Evolutionary conservation across 2,797 vertebrate genomes (phyloP), one percentile per base, ranked within the genome.

Genomic region (Chaetophractus vellerosus): DNA sequence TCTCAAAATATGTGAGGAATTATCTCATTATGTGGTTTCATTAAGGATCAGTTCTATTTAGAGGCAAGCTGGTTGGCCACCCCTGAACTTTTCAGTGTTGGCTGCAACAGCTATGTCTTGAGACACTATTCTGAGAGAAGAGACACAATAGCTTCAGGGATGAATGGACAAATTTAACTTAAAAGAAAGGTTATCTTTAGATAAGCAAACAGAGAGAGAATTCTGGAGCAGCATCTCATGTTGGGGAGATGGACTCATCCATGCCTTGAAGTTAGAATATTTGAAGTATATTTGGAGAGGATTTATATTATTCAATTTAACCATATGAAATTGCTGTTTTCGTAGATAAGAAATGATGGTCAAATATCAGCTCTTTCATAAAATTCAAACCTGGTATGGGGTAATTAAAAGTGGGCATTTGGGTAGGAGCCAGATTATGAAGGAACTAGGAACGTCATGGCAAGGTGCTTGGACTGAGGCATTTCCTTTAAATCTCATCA

Each of bases 1-100:
- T 45, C 66, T 74, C 38, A 88, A 64, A 91, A 88, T 61, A 16
- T 63, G 63, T 79, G 79, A 86, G 36, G 75, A 80, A 93, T 89
- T 24, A 69, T 66, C 57, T 88, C 50, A 55, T 92, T 85, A 63
- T 71, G 36, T 75, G 41, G 9, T 86, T 93, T 96, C 59, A 80
- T 79, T 79, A 61, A 85, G 38, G 57, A 48, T 57, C 45, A 50
- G 5, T 50, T 90, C 31, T 36, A 75, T 61, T 92, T 50, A 80
- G 50, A 90, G 24, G 23, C 19, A 71, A 41, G 89, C 41, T 61
- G 55, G 19, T 59, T 82, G 85, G 61, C 18, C 9, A 76, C 36
- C 75, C 75, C 33, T 88, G 74, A 89, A 57, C 52, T 68, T 71
- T 86, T 36, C 3, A 66, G 36, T 12, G 26, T 74, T 52, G 18